These are phyloP conservation scores for Melipona beecheii DNA, from an alignment of 2,888 invertebrate genomes.

Conservation along the genomic window DNA sequence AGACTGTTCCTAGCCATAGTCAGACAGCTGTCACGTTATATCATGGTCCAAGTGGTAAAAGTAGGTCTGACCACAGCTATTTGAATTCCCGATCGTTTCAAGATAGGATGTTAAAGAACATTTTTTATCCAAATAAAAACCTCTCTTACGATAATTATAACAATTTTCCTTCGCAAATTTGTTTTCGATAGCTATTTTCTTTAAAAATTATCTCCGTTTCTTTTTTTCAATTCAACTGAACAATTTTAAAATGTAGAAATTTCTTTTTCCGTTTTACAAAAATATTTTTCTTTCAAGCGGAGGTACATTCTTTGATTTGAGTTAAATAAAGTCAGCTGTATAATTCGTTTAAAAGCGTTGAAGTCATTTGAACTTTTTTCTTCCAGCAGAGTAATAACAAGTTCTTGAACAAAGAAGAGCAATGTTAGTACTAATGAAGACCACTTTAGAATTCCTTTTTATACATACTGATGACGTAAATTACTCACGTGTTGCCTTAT, in stretches of 20 bases:
- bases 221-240: neutral
- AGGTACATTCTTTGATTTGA: neutral
- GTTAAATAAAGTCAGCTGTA: neutral
- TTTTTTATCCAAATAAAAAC: neutral
- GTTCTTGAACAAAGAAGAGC: neutral
- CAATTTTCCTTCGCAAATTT: neutral
- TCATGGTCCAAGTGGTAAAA: neutral
- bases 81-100: neutral
- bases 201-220: neutral
- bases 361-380: neutral
- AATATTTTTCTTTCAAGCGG: neutral
- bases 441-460: neutral
- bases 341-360: neutral
- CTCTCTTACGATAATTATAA: neutral
- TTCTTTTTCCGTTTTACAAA: neutral
- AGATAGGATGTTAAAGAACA: neutral
- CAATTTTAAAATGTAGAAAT: neutral
- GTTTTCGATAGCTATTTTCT: too few relatives aligned
- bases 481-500: neutral
- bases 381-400: neutral
- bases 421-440: neutral
- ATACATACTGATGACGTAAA: neutral
- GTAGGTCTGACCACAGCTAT: neutral
- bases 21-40: constrained; percentile 12
- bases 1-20: constrained; percentile 4